Conservation (phyloP, 2,888 invertebrate genomes). For the Disparrhopalites patrizii region DNA sequence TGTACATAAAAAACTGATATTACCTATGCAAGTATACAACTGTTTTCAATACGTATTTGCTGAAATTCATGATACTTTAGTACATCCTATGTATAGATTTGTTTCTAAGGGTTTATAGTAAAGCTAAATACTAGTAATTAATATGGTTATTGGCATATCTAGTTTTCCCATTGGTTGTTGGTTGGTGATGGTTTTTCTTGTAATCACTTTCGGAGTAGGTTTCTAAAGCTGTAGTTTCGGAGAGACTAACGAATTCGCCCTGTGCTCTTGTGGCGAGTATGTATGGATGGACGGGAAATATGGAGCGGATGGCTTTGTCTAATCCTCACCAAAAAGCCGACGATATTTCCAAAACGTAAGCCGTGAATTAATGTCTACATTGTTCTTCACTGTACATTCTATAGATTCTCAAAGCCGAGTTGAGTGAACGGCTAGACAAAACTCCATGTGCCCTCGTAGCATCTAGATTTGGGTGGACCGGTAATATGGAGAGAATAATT, state of each 20-base stretch:
- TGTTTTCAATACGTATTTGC: no score
- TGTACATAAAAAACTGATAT: no score
- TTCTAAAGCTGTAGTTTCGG: slow-evolving; percentile 77
- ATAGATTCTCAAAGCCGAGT: slow-evolving; percentile 57
- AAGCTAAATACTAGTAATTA: neutral
- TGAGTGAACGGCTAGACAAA: slow-evolving; percentile 58
- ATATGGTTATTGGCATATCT: neutral
- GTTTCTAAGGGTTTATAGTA: no score
- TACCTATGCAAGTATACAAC: no score
- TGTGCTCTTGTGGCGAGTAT: slow-evolving; percentile 93
- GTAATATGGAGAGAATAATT: slow-evolving; percentile 64
- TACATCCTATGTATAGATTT: no score
- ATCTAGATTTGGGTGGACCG: slow-evolving; percentile 61
- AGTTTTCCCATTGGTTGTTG: neutral
- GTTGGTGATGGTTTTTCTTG: slow-evolving; percentile 22
- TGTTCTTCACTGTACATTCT: slow-evolving; percentile 19
- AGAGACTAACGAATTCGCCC: slow-evolving; percentile 84
- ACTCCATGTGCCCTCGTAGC: slow-evolving; percentile 62
- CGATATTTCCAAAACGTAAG: slow-evolving; percentile 75
- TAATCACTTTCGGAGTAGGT: slow-evolving; percentile 53
- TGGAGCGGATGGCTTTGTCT: slow-evolving; percentile 91
- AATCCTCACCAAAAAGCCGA: slow-evolving; percentile 96
- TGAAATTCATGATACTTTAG: no score
- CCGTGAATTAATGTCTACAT: slow-evolving; percentile 26
- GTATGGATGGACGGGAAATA: slow-evolving; percentile 99